phyloP scores from a whole-genome alignment of 1,140 invertebrate species.

The Aricia agestis region DNA sequence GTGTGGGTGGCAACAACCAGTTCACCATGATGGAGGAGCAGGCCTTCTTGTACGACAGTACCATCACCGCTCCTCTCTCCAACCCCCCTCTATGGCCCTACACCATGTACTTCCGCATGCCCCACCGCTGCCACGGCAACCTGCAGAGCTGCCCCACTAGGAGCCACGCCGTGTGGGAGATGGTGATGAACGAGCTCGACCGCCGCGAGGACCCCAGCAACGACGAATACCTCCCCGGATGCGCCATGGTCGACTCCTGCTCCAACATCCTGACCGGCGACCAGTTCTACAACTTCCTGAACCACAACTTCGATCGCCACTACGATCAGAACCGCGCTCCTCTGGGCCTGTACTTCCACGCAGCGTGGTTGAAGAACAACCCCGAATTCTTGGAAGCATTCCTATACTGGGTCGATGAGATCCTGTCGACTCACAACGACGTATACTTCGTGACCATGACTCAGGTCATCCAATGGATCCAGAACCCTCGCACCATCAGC shows the following conservation, averaged over 20 bases:
- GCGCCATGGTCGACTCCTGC: conserved; percentile 97
- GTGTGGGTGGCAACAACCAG: conserved; percentile 96
- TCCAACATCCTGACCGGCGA: conserved; percentile 95
- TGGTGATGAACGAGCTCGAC: conserved; percentile 98
- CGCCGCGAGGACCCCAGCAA: conserved; percentile 93
- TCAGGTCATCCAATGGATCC: conserved; percentile 97
- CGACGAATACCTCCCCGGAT: conserved; percentile 94
- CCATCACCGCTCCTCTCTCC: conserved; percentile 93
- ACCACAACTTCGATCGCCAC: conserved; percentile 96
- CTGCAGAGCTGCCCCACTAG: conserved; percentile 94
- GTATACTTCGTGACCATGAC: conserved; percentile 99
- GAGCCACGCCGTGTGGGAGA: conserved; percentile 96
- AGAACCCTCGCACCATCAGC: conserved; percentile 89
- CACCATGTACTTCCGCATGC: conserved; percentile 98
- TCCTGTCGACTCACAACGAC: conserved; percentile 90
- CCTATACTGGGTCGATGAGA: conserved; percentile 96
- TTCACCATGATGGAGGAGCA: conserved; percentile 99
- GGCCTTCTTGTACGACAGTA: conserved; percentile 96
- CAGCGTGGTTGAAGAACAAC: conserved; percentile 96
- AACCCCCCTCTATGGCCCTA: conserved; percentile 97
- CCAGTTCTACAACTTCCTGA: conserved; percentile 96
- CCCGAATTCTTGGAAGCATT: conserved; percentile 95
- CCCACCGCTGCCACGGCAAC: conserved; percentile 95
- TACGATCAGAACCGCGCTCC: conserved; percentile 96
- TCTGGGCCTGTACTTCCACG: conserved; percentile 95